Conservation (phyloP, 1,140 invertebrate species). For the Macrostomum lignano region DNA sequence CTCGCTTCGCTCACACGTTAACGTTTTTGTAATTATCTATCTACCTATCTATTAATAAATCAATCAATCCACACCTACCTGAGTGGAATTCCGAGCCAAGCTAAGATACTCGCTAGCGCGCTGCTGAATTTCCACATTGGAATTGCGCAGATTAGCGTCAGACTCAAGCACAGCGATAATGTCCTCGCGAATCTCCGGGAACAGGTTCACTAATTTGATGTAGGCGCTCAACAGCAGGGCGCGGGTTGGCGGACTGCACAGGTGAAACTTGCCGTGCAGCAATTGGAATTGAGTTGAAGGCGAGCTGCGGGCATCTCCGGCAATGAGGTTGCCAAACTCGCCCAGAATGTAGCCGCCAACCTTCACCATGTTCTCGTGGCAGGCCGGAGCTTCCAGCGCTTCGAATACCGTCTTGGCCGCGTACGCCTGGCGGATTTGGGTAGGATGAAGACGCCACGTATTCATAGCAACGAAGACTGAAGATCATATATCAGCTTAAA, state of each 20-base stretch:
- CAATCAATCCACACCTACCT: slow-evolving; percentile 4
- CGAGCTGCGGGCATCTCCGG: slow-evolving; percentile 74
- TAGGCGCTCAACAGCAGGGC: slow-evolving; percentile 85
- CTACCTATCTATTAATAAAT: no score
- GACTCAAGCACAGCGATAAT: slow-evolving; percentile 84
- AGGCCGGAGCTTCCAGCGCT: slow-evolving; percentile 75
- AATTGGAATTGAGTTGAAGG: slow-evolving; percentile 79
- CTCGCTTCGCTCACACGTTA: no score
- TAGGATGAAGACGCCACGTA: no score
- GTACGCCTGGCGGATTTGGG: no score
- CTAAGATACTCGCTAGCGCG: slow-evolving; percentile 64
- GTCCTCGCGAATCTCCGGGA: slow-evolving; percentile 80
- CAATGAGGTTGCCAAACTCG: slow-evolving; percentile 97
- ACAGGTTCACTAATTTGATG: slow-evolving; percentile 95
- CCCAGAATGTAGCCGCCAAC: slow-evolving; percentile 96
- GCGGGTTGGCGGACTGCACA: slow-evolving; percentile 79
- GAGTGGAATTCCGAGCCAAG: slow-evolving; percentile 1
- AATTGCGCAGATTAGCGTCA: slow-evolving; percentile 75
- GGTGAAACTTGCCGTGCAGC: slow-evolving; percentile 69
- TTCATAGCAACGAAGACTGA: no score
- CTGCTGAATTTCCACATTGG: slow-evolving; percentile 92
- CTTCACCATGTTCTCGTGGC: slow-evolving; percentile 99
- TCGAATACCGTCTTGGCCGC: slow-evolving; percentile 98
- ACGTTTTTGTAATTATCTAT: no score
- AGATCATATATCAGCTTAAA: no score